A percentile compares a stretch with the other conserved stretches of the same genome.
These are phyloP conservation scores for Apis laboriosa DNA, from an alignment of 1,140 invertebrate species.

Conservation along the genomic window DNA sequence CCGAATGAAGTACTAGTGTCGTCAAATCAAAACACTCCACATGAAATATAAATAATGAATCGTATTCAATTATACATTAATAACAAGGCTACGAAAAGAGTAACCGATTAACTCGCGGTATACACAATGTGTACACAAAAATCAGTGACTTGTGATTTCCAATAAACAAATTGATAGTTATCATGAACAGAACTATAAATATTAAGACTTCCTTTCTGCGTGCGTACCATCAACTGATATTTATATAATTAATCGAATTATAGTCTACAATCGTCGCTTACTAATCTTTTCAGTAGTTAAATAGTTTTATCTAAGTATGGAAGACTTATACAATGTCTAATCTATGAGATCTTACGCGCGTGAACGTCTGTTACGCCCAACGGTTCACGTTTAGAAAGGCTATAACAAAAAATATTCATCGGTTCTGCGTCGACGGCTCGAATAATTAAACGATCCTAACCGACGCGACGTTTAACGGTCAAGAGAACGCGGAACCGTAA, in stretches of 20 bases:
- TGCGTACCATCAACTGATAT: slow-evolving; percentile 11
- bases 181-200: slow-evolving; percentile 60
- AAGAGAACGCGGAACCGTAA: slow-evolving; percentile 28
- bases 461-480: slow-evolving; percentile 34
- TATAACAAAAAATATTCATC: slow-evolving; percentile 23
- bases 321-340: slow-evolving; percentile 15
- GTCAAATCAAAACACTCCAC: background rate
- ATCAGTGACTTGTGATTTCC: slow-evolving; percentile 47
- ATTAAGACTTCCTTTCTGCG: slow-evolving; percentile 40
- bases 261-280: background rate
- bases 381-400: slow-evolving; percentile 5
- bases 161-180: slow-evolving; percentile 57
- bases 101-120: slow-evolving; percentile 64
- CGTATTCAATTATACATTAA: slow-evolving; percentile 73
- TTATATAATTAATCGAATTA: slow-evolving; percentile 37
- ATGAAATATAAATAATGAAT: slow-evolving; percentile 71
- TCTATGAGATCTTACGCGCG: slow-evolving; percentile 38
- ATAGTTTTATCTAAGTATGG: background rate
- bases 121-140: slow-evolving; percentile 60
- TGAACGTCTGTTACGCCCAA: slow-evolving; percentile 26
- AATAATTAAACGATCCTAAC: slow-evolving; percentile 44
- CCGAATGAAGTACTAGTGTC: background rate
- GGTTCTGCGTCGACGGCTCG: slow-evolving; percentile 48
- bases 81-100: slow-evolving; percentile 65
- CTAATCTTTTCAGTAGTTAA: slow-evolving; percentile 28